Evolutionary conservation across 2,797 vertebrate genomes (phyloP), one percentile per base, ranked within the genome.

Genomic region (Nannoperca australis): DNA sequence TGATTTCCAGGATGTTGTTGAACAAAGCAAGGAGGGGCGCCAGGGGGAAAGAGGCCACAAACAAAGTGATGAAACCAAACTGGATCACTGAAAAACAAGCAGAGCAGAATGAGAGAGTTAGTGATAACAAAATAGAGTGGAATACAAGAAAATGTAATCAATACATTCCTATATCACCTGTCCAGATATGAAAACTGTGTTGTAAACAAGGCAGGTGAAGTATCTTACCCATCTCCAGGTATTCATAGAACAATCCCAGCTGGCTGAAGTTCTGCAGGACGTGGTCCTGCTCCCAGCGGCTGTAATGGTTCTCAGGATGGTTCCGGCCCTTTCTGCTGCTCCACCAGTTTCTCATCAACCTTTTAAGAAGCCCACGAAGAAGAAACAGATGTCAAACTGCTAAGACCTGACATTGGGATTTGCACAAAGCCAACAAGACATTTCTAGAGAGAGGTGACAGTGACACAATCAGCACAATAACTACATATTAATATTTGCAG

Each of bases 11-110:
- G 79, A 99, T 95, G 87, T 99, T 99, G 89, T 99, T 99, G 87
- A 95, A 94, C 67, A 99, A 95, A 73, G 98, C 98, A 74, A 99
- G 96, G 17, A 99, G 95, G 0, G 98, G 98, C 68, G 98, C 98
- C 96, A 99, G 82, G 1, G 98, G 98, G 91, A 99, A 99, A 32
- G 98, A 99, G 0, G 98, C 98, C 94, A 99, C 98, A 3, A 99
- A 99, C 10, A 99, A 91, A 0, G 98, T 99, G 79, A 99, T 98
- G 92, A 99, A 99, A 68, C 98, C 98, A 90, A 99, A 99, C 85
- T 99, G 98, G 85, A 98, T 93, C 70, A 99, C 98, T 99, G 92
- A 63, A 73, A 51, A 30, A 84, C 55, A 24, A 13, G 22, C 38
- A 51, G 30, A 63, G 55, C 30, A 61, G 17, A 40, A 10, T 27